Base-by-base conservation (phyloP, 2,797 vertebrate genomes). In the Falco peregrinus region DNA sequence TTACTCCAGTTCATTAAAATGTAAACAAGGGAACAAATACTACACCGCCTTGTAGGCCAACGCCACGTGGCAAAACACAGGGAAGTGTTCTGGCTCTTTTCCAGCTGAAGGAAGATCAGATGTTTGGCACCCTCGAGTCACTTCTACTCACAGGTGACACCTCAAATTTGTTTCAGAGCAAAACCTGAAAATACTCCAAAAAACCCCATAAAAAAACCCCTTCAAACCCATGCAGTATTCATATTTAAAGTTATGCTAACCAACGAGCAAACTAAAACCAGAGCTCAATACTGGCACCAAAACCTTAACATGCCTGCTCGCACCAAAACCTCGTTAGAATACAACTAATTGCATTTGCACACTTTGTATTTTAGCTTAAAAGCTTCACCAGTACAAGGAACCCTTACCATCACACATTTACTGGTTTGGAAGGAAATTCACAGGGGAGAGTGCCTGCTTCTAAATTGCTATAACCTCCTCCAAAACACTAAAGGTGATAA, bases 21-120 rank as follows among this genome's bases (percentile, higher is more conserved):
- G 10, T 3, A 31, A 39, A 31, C 2, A 45, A 45, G 19, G 22
- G 29, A 53, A 51, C 16, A 21, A 70, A 24, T 6, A 2, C 65
- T 13, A 22, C 10, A 6, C 25, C 18, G 19, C 11, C 3, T 35
- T 31, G 24, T 1, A 17, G 48, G 37, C 28, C 35, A 24, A 22
- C 0, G 2, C 10, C 10, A 26, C 1, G 3, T 1, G 14, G 75
- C n/a, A 48, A 16, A 51, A 47, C 4, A 31, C 13, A 59, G n/a
- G 15, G 45, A 41, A 24, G 35, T 2, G 3, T 39, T 24, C 14
- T 5, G 16, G 59, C 28, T 37, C 50, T 22, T 19, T 12, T 31
- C 28, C 15, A 31, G 39, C 11, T 7, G 12, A 26, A 47, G 53
- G n/a, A 37, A 5, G 15, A 77, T 35, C 31, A 21, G 50, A 18